A percentile compares a stretch with the other conserved stretches of the same genome.
phyloP scores from a whole-genome alignment of 2,113 vertebrate species.

The Pantherophis guttatus region DNA sequence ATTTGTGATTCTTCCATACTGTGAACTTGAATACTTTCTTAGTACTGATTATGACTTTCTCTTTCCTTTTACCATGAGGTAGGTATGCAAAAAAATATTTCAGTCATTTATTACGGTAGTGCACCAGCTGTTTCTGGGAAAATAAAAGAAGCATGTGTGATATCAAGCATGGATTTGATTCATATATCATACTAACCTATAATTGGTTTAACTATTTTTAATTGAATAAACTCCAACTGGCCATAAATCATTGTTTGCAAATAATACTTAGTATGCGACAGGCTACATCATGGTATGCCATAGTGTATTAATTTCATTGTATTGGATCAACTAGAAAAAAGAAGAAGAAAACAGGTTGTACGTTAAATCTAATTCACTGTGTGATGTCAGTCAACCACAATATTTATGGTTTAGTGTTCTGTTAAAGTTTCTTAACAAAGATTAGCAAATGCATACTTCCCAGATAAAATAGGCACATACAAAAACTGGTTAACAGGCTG shows the following conservation, averaged over 20 bases:
- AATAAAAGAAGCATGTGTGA: not conserved
- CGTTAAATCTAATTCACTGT: not conserved
- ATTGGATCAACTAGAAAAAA: not conserved
- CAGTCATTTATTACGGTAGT: not conserved
- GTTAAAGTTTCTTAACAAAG: not conserved
- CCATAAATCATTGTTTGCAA: not conserved
- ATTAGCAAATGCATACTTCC: not conserved
- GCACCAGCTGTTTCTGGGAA: not conserved
- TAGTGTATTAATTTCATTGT: not conserved
- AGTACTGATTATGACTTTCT: conserved; percentile 21
- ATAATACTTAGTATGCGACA: not conserved
- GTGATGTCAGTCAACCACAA: not conserved
- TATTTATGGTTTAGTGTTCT: not conserved
- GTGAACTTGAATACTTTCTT: conserved; percentile 51
- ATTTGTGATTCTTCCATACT: conserved; percentile 42
- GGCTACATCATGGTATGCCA: not conserved
- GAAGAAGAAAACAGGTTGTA: not conserved
- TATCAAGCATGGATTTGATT: not conserved
- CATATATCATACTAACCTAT: not conserved
- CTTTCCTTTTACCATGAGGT: conserved; percentile 23
- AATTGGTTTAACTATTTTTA: not conserved
- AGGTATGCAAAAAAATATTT: not conserved
- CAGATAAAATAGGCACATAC: not conserved
- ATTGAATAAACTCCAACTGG: not conserved
- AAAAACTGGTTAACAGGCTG: not conserved